Evolutionary conservation across 2,797 vertebrate genomes (phyloP).

Genomic region (Platyrinchus mystaceus): DNA sequence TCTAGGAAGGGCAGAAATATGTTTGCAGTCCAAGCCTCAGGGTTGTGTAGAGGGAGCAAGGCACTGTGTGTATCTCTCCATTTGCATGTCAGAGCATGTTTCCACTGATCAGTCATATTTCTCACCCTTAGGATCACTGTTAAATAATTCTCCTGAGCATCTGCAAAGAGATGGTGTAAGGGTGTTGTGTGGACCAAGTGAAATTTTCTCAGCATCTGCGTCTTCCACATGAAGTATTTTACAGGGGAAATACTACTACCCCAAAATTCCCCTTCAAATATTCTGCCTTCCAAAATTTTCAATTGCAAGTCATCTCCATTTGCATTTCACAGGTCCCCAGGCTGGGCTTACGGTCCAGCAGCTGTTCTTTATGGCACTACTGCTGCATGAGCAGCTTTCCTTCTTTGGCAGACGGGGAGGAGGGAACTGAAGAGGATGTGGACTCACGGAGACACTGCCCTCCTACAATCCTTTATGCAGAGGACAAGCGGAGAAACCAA

Average conservation of each 20-base stretch:
- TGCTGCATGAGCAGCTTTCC: background rate
- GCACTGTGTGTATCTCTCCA: background rate
- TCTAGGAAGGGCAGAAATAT: too few relatives aligned
- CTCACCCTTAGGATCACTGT: background rate
- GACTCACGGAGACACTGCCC: background rate
- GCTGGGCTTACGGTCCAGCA: too few relatives aligned
- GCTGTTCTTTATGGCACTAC: background rate
- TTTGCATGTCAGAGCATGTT: background rate
- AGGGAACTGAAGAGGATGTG: background rate
- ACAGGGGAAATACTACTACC: background rate
- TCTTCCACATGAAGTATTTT: background rate
- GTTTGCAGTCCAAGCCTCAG: background rate
- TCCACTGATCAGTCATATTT: background rate
- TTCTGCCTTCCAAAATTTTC: background rate
- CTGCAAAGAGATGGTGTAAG: background rate
- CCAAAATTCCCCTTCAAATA: background rate
- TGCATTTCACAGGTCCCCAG: background rate
- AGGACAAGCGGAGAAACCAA: background rate
- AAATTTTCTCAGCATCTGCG: background rate
- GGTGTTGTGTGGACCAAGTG: background rate
- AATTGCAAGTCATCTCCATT: background rate
- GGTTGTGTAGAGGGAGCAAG: background rate
- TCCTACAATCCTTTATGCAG: background rate
- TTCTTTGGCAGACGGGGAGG: background rate
- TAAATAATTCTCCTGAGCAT: background rate